These are phyloP conservation scores for Hemibagrus guttatus DNA, from an alignment of 2,797 vertebrate genomes.

Conservation along the genomic window DNA sequence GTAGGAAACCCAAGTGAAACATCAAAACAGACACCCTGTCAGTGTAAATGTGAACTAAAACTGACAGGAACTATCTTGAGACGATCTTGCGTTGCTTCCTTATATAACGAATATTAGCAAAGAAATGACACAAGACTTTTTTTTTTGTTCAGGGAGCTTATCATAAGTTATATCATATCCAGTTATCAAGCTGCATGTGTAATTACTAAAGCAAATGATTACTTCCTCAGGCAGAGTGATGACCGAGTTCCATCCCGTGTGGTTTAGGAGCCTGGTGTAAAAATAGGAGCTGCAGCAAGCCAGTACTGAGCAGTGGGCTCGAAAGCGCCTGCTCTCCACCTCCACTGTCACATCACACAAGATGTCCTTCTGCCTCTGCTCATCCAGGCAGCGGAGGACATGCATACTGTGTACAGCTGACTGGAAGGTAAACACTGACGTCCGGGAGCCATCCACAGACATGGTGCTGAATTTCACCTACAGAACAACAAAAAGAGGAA, in stretches of 20 bases:
- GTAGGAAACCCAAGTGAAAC: background rate
- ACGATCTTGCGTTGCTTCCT: background rate
- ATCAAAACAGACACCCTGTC: background rate
- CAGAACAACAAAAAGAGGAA: slow-evolving; percentile 56
- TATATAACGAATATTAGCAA: background rate
- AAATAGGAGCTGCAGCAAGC: slow-evolving; percentile 93
- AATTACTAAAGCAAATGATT: slow-evolving; percentile 54
- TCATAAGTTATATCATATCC: slow-evolving; percentile 22
- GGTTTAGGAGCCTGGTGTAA: slow-evolving; percentile 76
- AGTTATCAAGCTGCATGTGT: slow-evolving; percentile 21
- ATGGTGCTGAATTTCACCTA: slow-evolving; percentile 73
- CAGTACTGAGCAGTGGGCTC: slow-evolving; percentile 88
- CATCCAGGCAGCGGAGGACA: slow-evolving; percentile 85
- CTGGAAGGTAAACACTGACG: slow-evolving; percentile 88
- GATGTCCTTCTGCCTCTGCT: slow-evolving; percentile 86
- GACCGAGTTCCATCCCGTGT: slow-evolving; percentile 74
- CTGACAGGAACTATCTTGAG: background rate
- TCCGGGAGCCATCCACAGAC: slow-evolving; percentile 82
- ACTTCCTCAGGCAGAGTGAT: slow-evolving; percentile 91
- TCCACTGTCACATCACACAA: slow-evolving; percentile 90
- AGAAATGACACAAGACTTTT: background rate
- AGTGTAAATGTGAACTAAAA: background rate
- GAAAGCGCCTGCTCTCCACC: slow-evolving; percentile 83
- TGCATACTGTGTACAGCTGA: slow-evolving; percentile 89
- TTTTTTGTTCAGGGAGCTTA: slow-evolving; percentile 16